phyloP scores from a whole-genome alignment of 2,888 invertebrate species.

The Azorinus chamasolen region DNA sequence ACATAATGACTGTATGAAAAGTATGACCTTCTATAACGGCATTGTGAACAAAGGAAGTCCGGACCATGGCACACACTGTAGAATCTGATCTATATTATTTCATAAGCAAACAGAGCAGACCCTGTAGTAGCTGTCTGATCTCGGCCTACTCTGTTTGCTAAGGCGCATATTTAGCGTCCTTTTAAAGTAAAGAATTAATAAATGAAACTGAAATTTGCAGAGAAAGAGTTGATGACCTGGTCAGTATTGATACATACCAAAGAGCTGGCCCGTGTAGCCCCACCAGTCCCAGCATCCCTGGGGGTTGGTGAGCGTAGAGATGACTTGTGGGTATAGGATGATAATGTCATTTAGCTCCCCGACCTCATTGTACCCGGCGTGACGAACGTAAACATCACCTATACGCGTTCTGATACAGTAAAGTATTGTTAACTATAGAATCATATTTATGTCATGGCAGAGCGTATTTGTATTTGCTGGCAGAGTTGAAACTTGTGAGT shows the following conservation, averaged over 20 bases:
- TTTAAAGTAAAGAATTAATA: background rate
- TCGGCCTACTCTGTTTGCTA: background rate
- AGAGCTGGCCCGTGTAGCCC: slow-evolving; percentile 73
- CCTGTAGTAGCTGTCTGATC: too few species aligned
- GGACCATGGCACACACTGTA: too few species aligned
- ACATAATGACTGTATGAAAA: too few species aligned
- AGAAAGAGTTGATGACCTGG: background rate
- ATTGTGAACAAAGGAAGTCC: too few species aligned
- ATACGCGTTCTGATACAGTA: slow-evolving; percentile 60
- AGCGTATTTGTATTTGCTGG: too few species aligned
- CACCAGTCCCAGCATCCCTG: slow-evolving; percentile 83
- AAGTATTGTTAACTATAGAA: too few species aligned
- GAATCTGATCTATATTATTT: too few species aligned
- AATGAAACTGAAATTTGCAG: background rate
- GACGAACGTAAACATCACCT: slow-evolving; percentile 72
- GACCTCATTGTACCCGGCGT: slow-evolving; percentile 81
- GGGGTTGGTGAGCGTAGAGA: slow-evolving; percentile 57
- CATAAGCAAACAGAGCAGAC: too few species aligned
- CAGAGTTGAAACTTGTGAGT: too few species aligned
- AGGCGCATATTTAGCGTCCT: background rate
- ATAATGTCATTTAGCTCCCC: slow-evolving; percentile 80
- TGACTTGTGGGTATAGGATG: slow-evolving; percentile 79
- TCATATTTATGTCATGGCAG: too few species aligned
- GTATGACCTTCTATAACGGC: too few species aligned
- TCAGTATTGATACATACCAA: slow-evolving; percentile 54